Base-by-base conservation (phyloP, 2,113 vertebrate genomes). In the Sphaerodactylus townsendi region DNA sequence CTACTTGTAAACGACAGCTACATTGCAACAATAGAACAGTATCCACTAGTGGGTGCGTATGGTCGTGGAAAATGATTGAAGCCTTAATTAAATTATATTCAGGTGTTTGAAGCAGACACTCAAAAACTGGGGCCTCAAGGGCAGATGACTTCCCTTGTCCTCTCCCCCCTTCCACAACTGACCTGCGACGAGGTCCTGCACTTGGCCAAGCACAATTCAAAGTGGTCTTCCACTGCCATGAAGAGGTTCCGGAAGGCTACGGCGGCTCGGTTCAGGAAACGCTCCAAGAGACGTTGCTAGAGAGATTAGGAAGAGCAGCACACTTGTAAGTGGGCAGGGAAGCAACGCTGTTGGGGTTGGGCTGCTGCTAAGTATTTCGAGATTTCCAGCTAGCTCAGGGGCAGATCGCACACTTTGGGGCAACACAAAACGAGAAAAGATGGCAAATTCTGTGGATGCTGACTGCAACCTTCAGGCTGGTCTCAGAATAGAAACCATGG, bases 151-250 rank as follows among this genome's bases (percentile, higher is more conserved):
- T 41, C 35, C 9, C 14, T 59, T 50, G 76, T 70, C 0, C 1
- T 1, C 35, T 1, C 0, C 2, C 59, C 25, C 28, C 95, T 74
- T 90, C n/a, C n/a, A n/a, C n/a, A n/a, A n/a, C n/a, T n/a, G n/a
- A 99, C 99, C 96, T 99, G 98, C 50, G 99, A 99, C 1, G 99
- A 99, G 33, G 99, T 99, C 77, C 99, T 95, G 86, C 99, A 99
- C 90, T 99, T 99, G 1, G 99, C 98, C 94, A 99, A 94, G 84
- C 99, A 99, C 66, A 99, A 89, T 88, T 99, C 98, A 77, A 99
- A 99, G 91, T 98, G 98, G 94, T 99, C 99, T 92, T 98, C 98
- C 1, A 99, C 98, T 0, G 98, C 98, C 68, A 97, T 97, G 95
- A 99, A 99, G 74, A 99, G 98, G 89, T 99, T 99, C 92, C 98